These are phyloP conservation scores for Phaonia tiefii DNA, from an alignment of 2,888 invertebrate species.

Conservation along the genomic window DNA sequence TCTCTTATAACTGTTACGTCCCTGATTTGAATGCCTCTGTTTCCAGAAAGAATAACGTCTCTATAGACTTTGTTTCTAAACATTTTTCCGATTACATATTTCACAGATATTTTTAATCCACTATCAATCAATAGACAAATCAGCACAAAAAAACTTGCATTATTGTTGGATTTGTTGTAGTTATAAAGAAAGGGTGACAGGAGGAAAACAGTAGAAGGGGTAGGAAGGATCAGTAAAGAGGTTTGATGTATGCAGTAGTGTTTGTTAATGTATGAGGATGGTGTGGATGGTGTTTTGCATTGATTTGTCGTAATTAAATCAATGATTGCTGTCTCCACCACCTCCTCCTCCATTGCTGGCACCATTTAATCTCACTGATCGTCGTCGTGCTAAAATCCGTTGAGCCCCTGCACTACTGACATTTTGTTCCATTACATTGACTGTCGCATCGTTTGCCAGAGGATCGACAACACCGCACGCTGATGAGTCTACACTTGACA, in stretches of 20 bases:
- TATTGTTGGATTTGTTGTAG: slow-evolving; percentile 57
- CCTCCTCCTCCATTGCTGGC: slow-evolving; percentile 64
- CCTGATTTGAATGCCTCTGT: no score
- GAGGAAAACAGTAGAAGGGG: neutral
- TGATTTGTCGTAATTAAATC: slow-evolving; percentile 26
- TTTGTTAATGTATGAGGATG: slow-evolving; percentile 2
- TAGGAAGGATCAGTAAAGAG: neutral
- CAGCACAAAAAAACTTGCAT: no score
- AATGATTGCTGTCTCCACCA: slow-evolving; percentile 68
- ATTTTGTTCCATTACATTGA: slow-evolving; percentile 46
- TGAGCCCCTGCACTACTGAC: slow-evolving; percentile 60
- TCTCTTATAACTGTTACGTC: no score
- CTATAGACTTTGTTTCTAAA: no score
- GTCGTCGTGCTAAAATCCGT: slow-evolving; percentile 75
- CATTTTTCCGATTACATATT: no score
- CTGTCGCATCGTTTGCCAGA: slow-evolving; percentile 46
- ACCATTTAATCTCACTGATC: slow-evolving; percentile 76
- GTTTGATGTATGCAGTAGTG: slow-evolving; percentile 13
- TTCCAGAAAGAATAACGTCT: no score
- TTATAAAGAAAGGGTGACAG: slow-evolving; percentile 35
- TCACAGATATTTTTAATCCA: no score
- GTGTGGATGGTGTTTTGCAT: slow-evolving; percentile 8
- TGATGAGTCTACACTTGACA: slow-evolving; percentile 73
- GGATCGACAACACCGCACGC: slow-evolving; percentile 57
- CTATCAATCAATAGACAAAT: no score